phyloP scores from a whole-genome alignment of 2,797 vertebrate genomes.

The Melopsittacus undulatus region DNA sequence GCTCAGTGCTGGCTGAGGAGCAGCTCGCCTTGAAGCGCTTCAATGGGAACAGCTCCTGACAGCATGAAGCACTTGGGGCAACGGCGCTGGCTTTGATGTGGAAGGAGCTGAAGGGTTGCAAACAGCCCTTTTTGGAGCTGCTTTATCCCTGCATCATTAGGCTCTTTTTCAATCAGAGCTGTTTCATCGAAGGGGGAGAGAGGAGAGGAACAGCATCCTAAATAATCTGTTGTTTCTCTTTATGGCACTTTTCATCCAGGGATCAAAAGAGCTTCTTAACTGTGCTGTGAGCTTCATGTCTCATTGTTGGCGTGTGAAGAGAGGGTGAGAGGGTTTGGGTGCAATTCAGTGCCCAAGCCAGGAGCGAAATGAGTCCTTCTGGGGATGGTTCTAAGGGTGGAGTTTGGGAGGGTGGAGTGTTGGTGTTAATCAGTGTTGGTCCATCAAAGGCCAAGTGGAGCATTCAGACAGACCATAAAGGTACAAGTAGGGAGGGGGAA shows the following conservation, averaged over 20 bases:
- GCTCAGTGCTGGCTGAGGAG: background rate
- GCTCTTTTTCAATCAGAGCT: background rate
- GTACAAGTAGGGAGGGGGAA: background rate
- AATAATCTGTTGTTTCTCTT: background rate
- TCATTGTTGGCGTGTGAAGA: rapidly evolving
- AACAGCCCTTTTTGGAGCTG: background rate
- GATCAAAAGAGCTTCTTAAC: background rate
- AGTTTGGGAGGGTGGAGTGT: background rate
- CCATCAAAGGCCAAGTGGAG: background rate
- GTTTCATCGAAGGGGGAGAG: background rate
- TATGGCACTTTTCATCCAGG: background rate
- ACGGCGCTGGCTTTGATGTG: background rate
- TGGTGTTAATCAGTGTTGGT: background rate
- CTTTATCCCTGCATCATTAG: background rate
- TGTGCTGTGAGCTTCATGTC: background rate
- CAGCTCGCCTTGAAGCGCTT: rapidly evolving
- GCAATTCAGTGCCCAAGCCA: rapidly evolving
- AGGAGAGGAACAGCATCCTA: background rate
- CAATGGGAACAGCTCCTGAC: background rate
- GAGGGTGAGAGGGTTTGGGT: background rate
- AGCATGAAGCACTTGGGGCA: background rate
- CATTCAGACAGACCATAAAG: rapidly evolving
- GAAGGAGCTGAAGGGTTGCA: background rate
- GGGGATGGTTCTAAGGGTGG: background rate
- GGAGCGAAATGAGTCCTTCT: background rate